Conservation (phyloP, 2,797 vertebrate genomes). For the Podarcis lilfordi region DNA sequence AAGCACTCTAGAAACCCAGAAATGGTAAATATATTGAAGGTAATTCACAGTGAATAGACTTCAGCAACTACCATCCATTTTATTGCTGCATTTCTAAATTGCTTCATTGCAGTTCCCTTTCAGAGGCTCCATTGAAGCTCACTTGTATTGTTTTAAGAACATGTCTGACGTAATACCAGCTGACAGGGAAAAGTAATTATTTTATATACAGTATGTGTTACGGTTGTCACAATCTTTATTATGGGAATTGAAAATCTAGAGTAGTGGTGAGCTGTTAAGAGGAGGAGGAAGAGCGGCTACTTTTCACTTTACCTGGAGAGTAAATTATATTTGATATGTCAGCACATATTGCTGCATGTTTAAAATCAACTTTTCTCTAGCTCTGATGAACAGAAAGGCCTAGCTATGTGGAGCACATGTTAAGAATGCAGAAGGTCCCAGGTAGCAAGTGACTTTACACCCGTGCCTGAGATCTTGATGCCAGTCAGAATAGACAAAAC, state of each 20-base stretch:
- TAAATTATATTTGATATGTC: slow-evolving; percentile 27
- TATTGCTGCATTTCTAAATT: slow-evolving; percentile 70
- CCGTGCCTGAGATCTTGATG: background rate
- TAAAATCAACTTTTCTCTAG: background rate
- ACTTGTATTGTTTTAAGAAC: slow-evolving; percentile 49
- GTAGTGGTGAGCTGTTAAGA: slow-evolving; percentile 54
- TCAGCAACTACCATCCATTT: slow-evolving; percentile 52
- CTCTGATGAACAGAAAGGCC: background rate
- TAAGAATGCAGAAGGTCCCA: background rate
- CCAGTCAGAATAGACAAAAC: background rate
- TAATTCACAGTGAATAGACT: slow-evolving; percentile 71
- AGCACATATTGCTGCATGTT: background rate
- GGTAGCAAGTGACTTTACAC: background rate
- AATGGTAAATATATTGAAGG: slow-evolving; percentile 71
- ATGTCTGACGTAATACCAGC: slow-evolving; percentile 58
- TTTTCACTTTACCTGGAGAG: slow-evolving; percentile 56
- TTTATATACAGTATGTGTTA: slow-evolving; percentile 32
- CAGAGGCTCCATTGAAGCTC: slow-evolving; percentile 43
- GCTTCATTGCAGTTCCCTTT: slow-evolving; percentile 58
- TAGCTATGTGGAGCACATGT: background rate
- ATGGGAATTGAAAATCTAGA: slow-evolving; percentile 66
- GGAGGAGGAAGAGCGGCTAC: slow-evolving; percentile 34
- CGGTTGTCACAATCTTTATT: slow-evolving; percentile 51
- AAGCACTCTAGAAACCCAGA: slow-evolving; percentile 73
- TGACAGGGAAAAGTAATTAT: slow-evolving; percentile 56